Base-by-base conservation (phyloP, 2,113 vertebrate genomes). In the Mesembrinibis cayennensis region DNA sequence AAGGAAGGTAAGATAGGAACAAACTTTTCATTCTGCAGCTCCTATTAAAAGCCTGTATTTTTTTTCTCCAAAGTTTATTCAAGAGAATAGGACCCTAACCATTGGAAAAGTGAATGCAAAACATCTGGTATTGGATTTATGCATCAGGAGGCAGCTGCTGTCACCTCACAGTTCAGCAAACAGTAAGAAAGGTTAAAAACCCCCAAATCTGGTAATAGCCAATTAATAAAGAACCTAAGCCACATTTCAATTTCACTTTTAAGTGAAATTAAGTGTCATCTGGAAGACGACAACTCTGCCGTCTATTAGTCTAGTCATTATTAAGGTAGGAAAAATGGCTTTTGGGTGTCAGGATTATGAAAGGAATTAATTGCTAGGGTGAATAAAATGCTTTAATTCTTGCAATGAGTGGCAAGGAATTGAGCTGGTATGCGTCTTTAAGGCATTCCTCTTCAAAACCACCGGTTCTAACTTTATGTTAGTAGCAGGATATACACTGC, bases 361-460 rank as follows among this genome's bases (percentile, higher is more conserved):
- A 83, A 53, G 20, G 59, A 82, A 66, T 96, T 88, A 88, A 90
- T 66, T 88, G 47, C 74, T 65, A 45, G 71, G 71, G 53, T 77
- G 62, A 76, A 87, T 34, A 91, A 91, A 94, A 92, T 49, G 42
- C 52, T 91, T 89, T 84, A 74, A 61, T 69, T 91, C 69, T 85
- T 85, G 69, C 29, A 72, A 42, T 87, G 82, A 95, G 58, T 72
- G 84, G 95, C 61, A 91, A 90, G 74, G 82, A 80, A 45, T 26
- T 80, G 85, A 90, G 76, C 59, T 79, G 47, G 11, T 36, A 59
- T 30, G 73, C 69, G 90, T 56, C 93, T 92, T 95, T 94, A 97
- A 97, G 95, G 94, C 96, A 92, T 95, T 94, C 90, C 76, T 93
- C 76, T 86, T 86, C 93, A 86, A 96, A 94, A 58, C 82, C 85